phyloP scores from a whole-genome alignment of 2,113 vertebrate genomes.

The Oriolus oriolus region DNA sequence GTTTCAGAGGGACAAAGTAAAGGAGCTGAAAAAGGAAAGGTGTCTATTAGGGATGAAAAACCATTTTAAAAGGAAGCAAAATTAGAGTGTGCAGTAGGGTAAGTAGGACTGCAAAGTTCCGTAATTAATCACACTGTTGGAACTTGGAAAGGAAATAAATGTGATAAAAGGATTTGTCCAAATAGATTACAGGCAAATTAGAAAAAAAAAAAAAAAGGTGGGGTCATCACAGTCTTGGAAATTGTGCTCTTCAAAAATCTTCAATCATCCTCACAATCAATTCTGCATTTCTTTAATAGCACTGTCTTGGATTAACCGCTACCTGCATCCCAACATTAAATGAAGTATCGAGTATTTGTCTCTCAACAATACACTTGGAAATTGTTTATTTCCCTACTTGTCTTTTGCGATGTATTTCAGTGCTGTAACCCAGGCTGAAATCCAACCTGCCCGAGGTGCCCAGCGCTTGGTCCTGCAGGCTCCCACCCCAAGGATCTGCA shows the following conservation, averaged over 20 bases:
- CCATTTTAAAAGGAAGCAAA: conserved; percentile 47
- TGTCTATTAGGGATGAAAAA: neutral
- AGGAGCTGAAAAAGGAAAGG: neutral
- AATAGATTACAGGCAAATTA: conserved; percentile 65
- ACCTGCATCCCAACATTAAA: conserved; percentile 56
- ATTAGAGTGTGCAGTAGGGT: conserved; percentile 10
- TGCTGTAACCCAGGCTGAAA: neutral
- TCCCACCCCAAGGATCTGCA: neutral
- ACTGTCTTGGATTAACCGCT: conserved; percentile 53
- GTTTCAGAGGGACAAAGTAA: neutral
- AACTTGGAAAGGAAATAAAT: conserved; percentile 64
- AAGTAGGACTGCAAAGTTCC: conserved; percentile 41
- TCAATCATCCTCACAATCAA: conserved; percentile 66
- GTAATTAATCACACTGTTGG: conserved; percentile 64
- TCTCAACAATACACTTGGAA: conserved; percentile 50
- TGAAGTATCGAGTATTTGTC: conserved; percentile 64
- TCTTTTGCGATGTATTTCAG: conserved; percentile 3
- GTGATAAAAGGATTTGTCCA: conserved; percentile 64
- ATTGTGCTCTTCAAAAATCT: conserved; percentile 51
- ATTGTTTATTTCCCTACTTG: conserved; percentile 50
- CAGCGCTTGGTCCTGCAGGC: neutral
- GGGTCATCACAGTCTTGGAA: conserved; percentile 53
- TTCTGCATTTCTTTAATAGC: conserved; percentile 60
- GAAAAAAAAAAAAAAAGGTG: neutral
- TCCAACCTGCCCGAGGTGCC: neutral